Evolutionary conservation across 2,113 vertebrate genomes (phyloP).

Genomic region (Elephas maximus): DNA sequence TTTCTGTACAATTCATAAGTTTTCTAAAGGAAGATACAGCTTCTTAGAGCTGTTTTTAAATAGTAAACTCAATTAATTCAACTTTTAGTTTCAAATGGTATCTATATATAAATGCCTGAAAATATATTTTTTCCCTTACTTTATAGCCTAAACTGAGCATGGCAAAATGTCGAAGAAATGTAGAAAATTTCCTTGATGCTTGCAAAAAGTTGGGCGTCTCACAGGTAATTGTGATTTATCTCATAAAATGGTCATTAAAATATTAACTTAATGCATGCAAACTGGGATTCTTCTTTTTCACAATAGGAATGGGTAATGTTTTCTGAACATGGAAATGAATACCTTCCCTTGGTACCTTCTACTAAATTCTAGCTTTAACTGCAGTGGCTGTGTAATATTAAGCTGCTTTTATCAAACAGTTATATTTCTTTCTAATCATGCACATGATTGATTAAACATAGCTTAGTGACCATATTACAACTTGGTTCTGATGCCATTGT

Average conservation of each 20-base stretch:
- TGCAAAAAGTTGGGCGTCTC: slow-evolving; percentile 98
- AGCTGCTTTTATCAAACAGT: slow-evolving; percentile 12
- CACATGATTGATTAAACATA: not conserved
- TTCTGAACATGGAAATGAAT: slow-evolving; percentile 49
- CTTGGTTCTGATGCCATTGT: slow-evolving; percentile 1
- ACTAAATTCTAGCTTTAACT: not conserved
- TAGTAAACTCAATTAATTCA: slow-evolving; percentile 26
- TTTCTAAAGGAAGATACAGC: slow-evolving; percentile 51
- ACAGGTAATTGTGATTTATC: slow-evolving; percentile 90
- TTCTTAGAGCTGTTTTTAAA: slow-evolving; percentile 57
- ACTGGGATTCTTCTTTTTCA: not conserved
- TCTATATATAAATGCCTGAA: slow-evolving; percentile 38
- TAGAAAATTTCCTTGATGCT: slow-evolving; percentile 99
- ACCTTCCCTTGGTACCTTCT: not conserved
- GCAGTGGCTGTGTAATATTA: not conserved
- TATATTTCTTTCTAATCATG: not conserved
- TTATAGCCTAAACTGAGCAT: slow-evolving; percentile 98
- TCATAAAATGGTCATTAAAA: slow-evolving; percentile 34
- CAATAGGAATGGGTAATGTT: slow-evolving; percentile 2
- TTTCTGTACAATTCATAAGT: not conserved
- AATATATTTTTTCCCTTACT: slow-evolving; percentile 25
- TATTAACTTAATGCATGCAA: slow-evolving; percentile 32
- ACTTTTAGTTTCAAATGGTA: slow-evolving; percentile 56
- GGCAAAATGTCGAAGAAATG: slow-evolving; percentile 99
- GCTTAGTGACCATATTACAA: not conserved